phyloP scores from a whole-genome alignment of 1,140 invertebrate genomes.

The Calosoma granatense region DNA sequence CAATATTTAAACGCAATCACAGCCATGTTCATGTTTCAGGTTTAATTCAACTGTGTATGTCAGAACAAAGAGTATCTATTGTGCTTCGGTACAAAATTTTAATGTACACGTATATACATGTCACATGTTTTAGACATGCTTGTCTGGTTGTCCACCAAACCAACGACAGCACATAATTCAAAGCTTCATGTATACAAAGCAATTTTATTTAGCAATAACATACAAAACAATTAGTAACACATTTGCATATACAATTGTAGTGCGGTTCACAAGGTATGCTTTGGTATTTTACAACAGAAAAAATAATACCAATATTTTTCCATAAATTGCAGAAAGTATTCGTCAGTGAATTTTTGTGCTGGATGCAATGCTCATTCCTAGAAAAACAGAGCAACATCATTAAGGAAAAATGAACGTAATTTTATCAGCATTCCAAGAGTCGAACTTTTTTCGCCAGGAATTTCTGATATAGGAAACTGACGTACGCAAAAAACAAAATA shows the following conservation, averaged over 20 bases:
- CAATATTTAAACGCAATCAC: not conserved
- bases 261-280: not conserved
- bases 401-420: slow-evolving; percentile 8
- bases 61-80: too few species aligned
- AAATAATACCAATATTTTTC: not conserved
- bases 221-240: not conserved
- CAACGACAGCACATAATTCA: too few species aligned
- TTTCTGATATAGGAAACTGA: not conserved
- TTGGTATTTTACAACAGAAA: not conserved
- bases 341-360: not conserved
- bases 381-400: not conserved
- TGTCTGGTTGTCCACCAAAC: too few species aligned
- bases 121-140: too few species aligned
- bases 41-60: not conserved
- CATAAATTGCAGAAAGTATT: too few species aligned
- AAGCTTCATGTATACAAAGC: too few species aligned
- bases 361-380: not conserved
- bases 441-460: not conserved
- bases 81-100: too few species aligned
- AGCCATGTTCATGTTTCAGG: not conserved
- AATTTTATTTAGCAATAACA: not conserved
- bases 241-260: not conserved
- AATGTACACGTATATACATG: too few species aligned
- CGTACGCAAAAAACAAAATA: not conserved
- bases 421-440: not conserved